Conservation (phyloP, 2,888 invertebrate species). For the Octodonta nipae region DNA sequence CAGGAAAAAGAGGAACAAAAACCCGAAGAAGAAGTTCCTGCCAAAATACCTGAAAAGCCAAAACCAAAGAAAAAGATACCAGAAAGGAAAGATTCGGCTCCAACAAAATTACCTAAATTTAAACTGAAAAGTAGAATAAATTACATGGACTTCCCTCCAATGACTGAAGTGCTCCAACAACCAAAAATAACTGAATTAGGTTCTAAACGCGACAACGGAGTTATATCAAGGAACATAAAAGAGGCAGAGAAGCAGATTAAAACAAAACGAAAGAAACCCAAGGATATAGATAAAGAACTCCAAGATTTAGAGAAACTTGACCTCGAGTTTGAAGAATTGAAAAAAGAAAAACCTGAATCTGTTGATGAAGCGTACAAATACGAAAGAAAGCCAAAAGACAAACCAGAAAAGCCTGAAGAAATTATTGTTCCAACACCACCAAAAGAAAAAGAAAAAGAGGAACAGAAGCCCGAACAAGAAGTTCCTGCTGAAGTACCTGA, state of each 20-base stretch:
- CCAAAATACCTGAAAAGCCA: conserved; percentile 10
- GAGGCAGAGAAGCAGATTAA: conserved; percentile 17
- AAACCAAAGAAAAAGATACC: conserved; percentile 14
- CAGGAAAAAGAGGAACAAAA: conserved; percentile 15
- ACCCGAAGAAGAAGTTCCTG: conserved; percentile 7
- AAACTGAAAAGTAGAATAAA: conserved; percentile 36
- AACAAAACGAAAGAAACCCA: conserved; percentile 22
- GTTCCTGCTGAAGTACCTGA: conserved; percentile 54
- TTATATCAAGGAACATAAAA: conserved; percentile 41
- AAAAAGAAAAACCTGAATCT: conserved; percentile 20
- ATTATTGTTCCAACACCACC: conserved; percentile 30
- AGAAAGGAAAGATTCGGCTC: conserved; percentile 20
- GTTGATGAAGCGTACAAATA: conserved; percentile 22
- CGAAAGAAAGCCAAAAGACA: conserved; percentile 17
- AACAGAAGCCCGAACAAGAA: conserved; percentile 38
- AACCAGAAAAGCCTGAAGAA: conserved; percentile 20
- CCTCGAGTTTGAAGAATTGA: conserved; percentile 22
- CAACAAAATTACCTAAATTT: conserved; percentile 44
- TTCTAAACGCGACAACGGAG: conserved; percentile 47
- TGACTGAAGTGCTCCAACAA: conserved; percentile 16
- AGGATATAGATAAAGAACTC: conserved; percentile 26
- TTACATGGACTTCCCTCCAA: conserved; percentile 30
- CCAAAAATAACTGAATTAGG: conserved; percentile 30
- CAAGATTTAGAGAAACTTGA: conserved; percentile 22
- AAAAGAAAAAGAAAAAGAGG: conserved; percentile 25